phyloP scores from a whole-genome alignment of 2,797 vertebrate species.

The Pitangus sulphuratus region DNA sequence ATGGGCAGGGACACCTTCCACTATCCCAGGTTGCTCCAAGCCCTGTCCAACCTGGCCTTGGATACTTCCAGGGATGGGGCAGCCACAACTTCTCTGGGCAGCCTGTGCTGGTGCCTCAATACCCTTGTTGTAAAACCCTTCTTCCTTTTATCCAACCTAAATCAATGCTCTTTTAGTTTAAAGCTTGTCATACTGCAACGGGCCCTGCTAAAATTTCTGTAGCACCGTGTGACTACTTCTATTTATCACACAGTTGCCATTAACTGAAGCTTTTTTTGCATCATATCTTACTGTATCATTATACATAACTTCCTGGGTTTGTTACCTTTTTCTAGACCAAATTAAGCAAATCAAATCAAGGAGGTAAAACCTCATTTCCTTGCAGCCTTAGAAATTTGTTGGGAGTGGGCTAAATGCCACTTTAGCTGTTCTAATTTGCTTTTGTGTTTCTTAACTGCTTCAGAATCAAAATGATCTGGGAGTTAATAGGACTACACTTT shows the following conservation, averaged over 20 bases:
- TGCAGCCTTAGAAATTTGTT: background rate
- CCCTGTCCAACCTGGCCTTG: fast-evolving
- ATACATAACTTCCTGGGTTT: background rate
- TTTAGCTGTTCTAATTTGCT: background rate
- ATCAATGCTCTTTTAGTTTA: background rate
- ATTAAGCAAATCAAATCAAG: background rate
- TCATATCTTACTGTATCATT: background rate
- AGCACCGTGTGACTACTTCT: background rate
- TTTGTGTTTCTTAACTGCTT: background rate
- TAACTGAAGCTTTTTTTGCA: background rate
- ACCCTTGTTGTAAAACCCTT: too few relatives aligned
- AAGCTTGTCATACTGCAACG: background rate
- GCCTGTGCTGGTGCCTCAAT: background rate
- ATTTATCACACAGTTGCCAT: background rate
- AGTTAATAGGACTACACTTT: background rate
- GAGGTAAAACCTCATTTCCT: background rate
- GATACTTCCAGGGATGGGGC: background rate
- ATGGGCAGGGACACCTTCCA: background rate
- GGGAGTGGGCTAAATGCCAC: background rate
- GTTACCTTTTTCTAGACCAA: background rate
- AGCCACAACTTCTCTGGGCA: background rate
- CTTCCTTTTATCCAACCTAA: background rate
- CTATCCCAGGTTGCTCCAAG: fast-evolving
- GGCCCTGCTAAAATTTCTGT: background rate
- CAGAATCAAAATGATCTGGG: background rate